A percentile compares a stretch with the other conserved stretches of the same genome.
These are phyloP conservation scores for Eurypyga helias DNA, from an alignment of 2,113 vertebrate species.

Conservation along the genomic window DNA sequence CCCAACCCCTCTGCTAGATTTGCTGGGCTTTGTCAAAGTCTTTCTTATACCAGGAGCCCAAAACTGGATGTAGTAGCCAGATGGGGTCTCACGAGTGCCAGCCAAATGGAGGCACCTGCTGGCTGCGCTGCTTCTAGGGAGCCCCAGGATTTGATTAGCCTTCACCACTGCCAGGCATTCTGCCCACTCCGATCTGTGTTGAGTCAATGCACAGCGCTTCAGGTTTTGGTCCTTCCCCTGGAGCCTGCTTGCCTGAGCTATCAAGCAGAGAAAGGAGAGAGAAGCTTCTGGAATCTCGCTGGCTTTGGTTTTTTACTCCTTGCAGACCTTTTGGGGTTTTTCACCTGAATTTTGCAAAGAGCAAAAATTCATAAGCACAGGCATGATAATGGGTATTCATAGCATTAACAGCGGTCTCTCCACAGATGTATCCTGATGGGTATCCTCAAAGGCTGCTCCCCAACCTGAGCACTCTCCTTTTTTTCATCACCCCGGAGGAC, in stretches of 20 bases:
- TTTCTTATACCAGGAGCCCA: background rate
- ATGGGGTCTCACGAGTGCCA: background rate
- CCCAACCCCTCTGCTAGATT: background rate
- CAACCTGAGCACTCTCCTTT: background rate
- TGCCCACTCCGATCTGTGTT: no score
- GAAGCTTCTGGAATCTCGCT: background rate
- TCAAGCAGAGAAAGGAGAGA: background rate
- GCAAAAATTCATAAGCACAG: background rate
- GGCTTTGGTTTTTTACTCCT: background rate
- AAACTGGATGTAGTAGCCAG: background rate
- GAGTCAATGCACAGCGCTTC: background rate
- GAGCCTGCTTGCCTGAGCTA: background rate
- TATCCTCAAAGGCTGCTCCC: constrained; percentile 61
- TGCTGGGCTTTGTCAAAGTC: background rate
- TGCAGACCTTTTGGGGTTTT: background rate
- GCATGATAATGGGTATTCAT: background rate
- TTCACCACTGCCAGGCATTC: background rate
- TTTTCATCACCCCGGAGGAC: background rate
- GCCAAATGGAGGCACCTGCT: background rate
- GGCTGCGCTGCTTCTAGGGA: background rate
- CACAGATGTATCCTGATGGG: constrained; percentile 65
- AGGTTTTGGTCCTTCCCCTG: background rate
- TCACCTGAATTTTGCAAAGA: background rate
- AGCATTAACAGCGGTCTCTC: background rate
- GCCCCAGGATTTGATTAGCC: background rate